A percentile compares a stretch with the other conserved stretches of the same genome.
phyloP scores from a whole-genome alignment of 2,113 vertebrate species.

The Erpornis zantholeuca region DNA sequence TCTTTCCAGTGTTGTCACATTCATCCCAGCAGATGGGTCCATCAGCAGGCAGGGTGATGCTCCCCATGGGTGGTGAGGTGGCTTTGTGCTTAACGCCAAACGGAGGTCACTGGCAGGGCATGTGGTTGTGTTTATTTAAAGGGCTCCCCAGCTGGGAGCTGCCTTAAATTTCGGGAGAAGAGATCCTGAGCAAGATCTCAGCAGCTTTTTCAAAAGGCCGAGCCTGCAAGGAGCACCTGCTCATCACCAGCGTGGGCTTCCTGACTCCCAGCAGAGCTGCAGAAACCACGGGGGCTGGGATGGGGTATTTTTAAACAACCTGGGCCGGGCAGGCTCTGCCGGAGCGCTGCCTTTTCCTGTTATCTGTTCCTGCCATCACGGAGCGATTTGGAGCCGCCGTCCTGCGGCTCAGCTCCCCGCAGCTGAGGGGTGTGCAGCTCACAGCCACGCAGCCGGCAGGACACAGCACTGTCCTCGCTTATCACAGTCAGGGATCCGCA shows the following conservation, averaged over 20 bases:
- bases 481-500: not conserved
- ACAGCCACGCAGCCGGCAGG: not conserved
- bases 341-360: not conserved
- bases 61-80: not conserved
- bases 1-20: not conserved
- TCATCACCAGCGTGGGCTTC: not conserved
- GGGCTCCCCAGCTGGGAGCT: not conserved
- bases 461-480: not conserved
- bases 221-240: not conserved
- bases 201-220: not conserved
- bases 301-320: slow-evolving; percentile 26
- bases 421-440: not conserved
- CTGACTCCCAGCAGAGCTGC: not conserved
- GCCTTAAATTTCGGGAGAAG: not conserved
- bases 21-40: not conserved
- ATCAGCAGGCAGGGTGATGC: not conserved
- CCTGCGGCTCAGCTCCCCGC: not conserved
- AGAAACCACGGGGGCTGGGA: not conserved
- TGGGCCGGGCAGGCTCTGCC: not conserved
- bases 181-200: not conserved
- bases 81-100: not conserved
- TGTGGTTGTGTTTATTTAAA: not conserved
- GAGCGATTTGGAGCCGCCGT: not conserved
- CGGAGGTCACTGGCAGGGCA: not conserved
- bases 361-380: not conserved